Base-by-base conservation (phyloP, 2,797 vertebrate genomes). In the Atherinosoma microstoma region DNA sequence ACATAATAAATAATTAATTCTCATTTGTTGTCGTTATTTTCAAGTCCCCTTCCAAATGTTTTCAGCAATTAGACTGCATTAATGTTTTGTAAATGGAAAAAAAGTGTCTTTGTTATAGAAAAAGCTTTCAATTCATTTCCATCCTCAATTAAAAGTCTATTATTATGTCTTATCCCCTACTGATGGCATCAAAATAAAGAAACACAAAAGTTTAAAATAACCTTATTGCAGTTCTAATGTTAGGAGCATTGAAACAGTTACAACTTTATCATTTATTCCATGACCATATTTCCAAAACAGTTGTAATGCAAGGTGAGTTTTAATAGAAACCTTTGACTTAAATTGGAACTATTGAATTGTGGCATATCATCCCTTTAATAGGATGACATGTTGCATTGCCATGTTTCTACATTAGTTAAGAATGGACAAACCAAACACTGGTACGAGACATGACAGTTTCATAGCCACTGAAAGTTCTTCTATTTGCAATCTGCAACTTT, bases 111-210 rank as follows among this genome's bases (percentile, higher is more conserved):
- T 73, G 62, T 51, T 20, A 36, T 38, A 36, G 20, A 53, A 66
- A 45, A 73, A 15, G 35, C 63, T 73, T 62, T 66, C 36, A 59
- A 59, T 66, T 73, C 18, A 66, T 73, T 73, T 12, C 57, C 11
- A 18, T 20, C 32, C 63, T 65, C 47, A 18, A 49, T 73, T 59
- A 59, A 30, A 51, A 11, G 47, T 54, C 58, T 70, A 12, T 38
- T 62, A 35, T 53, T 61, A 49, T 38, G 36, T 30, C 45, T 58
- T 38, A 27, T 51, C 24, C 15, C 29, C 29, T 47, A n/a, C n/a
- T 45, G 54, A 47, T 15, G 18, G 16, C 29, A 32, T 68, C 40
- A 15, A 16, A 58, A 34, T 18, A 6, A 58, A 57, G n/a, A 29
- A 45, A 51, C 24, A 24, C 10, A 24, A 20, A 9, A 4, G 59